These are phyloP conservation scores for Callyntrura guangdongensis DNA, from an alignment of 2,888 invertebrate genomes.

Conservation along the genomic window DNA sequence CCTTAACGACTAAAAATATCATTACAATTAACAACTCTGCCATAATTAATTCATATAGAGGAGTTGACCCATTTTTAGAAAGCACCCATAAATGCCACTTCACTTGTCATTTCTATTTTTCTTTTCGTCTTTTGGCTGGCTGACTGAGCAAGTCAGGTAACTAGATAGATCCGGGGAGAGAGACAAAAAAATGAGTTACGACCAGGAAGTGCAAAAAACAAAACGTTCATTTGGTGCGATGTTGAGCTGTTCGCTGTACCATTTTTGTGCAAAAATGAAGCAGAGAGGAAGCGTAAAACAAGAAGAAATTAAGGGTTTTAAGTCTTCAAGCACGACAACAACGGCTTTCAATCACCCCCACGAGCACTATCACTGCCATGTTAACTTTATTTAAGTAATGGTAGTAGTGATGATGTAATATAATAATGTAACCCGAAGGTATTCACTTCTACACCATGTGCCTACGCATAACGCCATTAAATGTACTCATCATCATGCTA, in stretches of 20 bases:
- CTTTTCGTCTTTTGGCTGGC: conserved; percentile 13
- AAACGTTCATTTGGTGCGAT: not conserved
- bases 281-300: conserved; percentile 32
- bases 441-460: not conserved
- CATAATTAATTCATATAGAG: conserved; percentile 41
- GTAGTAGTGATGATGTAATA: conserved; percentile 12
- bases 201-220: conserved; percentile 17
- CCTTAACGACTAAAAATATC: not conserved
- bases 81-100: conserved; percentile 39
- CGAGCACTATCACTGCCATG: not conserved
- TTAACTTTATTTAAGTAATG: not conserved
- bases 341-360: not conserved
- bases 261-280: conserved; percentile 5
- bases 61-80: conserved; percentile 53
- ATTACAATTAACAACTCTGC: not conserved
- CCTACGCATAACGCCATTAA: conserved; percentile 9
- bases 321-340: not conserved
- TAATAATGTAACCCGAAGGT: conserved; percentile 25
- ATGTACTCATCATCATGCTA: not conserved
- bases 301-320: conserved; percentile 37
- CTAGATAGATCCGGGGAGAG: not conserved
- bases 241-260: not conserved
- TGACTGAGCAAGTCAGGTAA: not conserved
- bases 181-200: not conserved
- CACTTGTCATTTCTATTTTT: conserved; percentile 19